Evolutionary conservation across 2,113 vertebrate genomes (phyloP).

Genomic region (Engystomops pustulosus): DNA sequence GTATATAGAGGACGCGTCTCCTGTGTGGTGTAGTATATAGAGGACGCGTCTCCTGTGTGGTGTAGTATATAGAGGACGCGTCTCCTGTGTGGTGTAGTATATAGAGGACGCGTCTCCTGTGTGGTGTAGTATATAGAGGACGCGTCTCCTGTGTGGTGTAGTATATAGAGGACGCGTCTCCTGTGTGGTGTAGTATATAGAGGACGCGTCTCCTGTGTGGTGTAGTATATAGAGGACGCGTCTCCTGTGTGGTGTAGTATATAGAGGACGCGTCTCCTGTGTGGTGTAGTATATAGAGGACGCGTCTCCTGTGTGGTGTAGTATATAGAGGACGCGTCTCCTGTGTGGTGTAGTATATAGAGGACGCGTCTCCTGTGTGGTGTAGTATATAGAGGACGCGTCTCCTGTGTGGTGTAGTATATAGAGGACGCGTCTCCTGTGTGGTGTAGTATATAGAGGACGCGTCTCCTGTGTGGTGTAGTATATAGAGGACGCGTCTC

Average conservation of each 20-base stretch:
- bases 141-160: not conserved
- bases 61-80: not conserved
- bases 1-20: not conserved
- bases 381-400: not conserved
- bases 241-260: not conserved
- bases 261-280: not conserved
- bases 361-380: not conserved
- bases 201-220: not conserved
- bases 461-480: too few species aligned
- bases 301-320: not conserved
- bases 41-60: not conserved
- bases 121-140: not conserved
- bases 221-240: not conserved
- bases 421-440: not conserved
- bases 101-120: not conserved
- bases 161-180: not conserved
- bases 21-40: not conserved
- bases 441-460: too few species aligned
- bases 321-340: not conserved
- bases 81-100: not conserved
- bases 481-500: too few species aligned
- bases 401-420: not conserved
- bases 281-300: not conserved
- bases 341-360: not conserved
- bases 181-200: not conserved